Evolutionary conservation across 2,113 vertebrate genomes (phyloP).

Genomic region (Nyctereutes procyonoides): DNA sequence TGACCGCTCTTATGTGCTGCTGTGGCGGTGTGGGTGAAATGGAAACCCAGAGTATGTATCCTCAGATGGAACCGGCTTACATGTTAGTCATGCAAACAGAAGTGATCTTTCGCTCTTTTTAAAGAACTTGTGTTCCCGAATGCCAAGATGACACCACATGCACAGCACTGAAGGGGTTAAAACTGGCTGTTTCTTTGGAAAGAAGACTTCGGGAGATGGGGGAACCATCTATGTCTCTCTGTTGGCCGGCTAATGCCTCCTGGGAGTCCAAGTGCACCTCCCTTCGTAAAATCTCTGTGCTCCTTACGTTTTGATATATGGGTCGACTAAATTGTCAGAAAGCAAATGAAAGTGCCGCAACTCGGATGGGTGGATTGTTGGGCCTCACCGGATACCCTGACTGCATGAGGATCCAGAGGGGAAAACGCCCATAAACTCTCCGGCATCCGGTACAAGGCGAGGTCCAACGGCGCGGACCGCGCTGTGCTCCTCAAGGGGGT

Average conservation of each 20-base stretch:
- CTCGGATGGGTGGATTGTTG: constrained; percentile 16
- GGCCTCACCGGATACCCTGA: constrained; percentile 48
- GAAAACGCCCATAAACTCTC: background rate
- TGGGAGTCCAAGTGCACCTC: constrained; percentile 70
- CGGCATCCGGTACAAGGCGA: constrained; percentile 3
- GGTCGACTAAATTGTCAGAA: constrained; percentile 60
- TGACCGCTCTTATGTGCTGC: constrained; percentile 95
- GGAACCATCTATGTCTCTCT: constrained; percentile 48
- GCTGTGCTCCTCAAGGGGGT: constrained; percentile 35
- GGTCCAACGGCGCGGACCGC: constrained; percentile 27
- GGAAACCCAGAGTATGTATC: constrained; percentile 97
- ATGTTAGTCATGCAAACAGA: constrained; percentile 96
- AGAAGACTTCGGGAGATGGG: constrained; percentile 69
- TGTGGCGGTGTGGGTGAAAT: constrained; percentile 94
- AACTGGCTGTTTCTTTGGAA: constrained; percentile 92
- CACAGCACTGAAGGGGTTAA: constrained; percentile 91
- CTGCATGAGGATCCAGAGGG: constrained; percentile 43
- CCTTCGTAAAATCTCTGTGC: constrained; percentile 73
- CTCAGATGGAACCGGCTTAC: constrained; percentile 95
- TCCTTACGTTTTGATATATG: constrained; percentile 40
- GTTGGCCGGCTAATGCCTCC: constrained; percentile 59
- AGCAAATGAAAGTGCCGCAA: background rate
- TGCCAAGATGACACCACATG: constrained; percentile 93
- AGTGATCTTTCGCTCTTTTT: constrained; percentile 89
- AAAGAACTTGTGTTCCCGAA: constrained; percentile 92